Evolutionary conservation across 2,888 invertebrate genomes (phyloP).

Genomic region (Dasysyrphus tricinctus): DNA sequence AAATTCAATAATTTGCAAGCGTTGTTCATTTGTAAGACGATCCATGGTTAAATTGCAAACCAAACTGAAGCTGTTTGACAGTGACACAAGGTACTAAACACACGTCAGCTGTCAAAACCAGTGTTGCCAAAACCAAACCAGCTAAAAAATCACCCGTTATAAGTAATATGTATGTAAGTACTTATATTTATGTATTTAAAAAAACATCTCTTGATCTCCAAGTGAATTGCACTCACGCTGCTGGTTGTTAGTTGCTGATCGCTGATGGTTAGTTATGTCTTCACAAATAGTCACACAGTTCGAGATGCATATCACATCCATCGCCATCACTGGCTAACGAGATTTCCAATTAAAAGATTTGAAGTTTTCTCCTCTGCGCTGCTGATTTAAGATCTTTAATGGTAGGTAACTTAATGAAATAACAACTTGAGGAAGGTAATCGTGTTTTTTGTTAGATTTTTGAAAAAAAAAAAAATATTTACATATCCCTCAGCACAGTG

Average conservation of each 20-base stretch:
- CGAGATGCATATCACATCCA: conserved; percentile 39
- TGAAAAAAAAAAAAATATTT: background rate
- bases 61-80: too few relatives aligned
- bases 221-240: background rate
- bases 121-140: too few relatives aligned
- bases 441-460: too few relatives aligned
- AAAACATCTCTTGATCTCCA: conserved; percentile 8
- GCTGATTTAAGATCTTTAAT: background rate
- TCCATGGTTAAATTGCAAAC: too few relatives aligned
- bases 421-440: background rate
- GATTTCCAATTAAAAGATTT: conserved; percentile 58
- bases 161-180: too few relatives aligned
- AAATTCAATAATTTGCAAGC: too few relatives aligned
- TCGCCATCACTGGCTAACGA: conserved; percentile 24
- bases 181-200: background rate
- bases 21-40: too few relatives aligned
- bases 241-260: background rate
- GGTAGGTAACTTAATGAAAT: background rate
- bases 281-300: conserved; percentile 30
- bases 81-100: too few relatives aligned
- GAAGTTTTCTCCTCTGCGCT: conserved; percentile 3
- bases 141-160: too few relatives aligned
- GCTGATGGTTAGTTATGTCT: background rate
- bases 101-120: too few relatives aligned
- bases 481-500: background rate